Evolutionary conservation across 2,888 invertebrate genomes (phyloP), one percentile per base, ranked within the genome.

Genomic region (Tigriopus californicus): DNA sequence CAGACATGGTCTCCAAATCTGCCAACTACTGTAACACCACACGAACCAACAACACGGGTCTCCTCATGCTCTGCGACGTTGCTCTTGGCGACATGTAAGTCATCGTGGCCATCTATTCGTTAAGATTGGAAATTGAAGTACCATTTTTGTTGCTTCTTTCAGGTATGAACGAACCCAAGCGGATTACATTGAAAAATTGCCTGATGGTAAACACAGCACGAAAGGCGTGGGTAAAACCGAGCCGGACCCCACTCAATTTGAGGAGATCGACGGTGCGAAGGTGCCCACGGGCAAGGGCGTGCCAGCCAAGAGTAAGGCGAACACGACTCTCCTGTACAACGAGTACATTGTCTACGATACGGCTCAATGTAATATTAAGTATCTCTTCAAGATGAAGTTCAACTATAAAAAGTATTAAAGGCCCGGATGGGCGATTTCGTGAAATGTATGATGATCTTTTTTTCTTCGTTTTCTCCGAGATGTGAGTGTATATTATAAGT

Each of bases 1-100:
- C 95, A 11, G 97, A 98, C 71, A 95, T 95, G 92, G 94, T 95
- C 1, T 88, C 91, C 8, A 98, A 98, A 71, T 92, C 92, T 0
- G 95, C 95, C 10, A 95, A 95, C 73, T 97, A 95, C 72, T 97
- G 95, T 73, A 80, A 79, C 68, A 84, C 92, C 1, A 80, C 74
- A 64, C 74, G 74, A 12, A 67, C 69, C 22, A 81, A 80, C 69
- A 78, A 83, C 1, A 79, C 79, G n/a, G 97, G 94, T 33, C 71
- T 95, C 46, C 68, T 98, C 74, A 68, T 98, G 67, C 77, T 98
- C 0, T 94, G 92, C 69, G 97, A 98, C 69, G 95, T 91, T 3
- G 95, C 97, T 1, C 77, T 97, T 2, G 97, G 97, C 48, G 81
- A 87, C 62, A 90, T 85, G 88, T 84, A 73, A 77, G 82, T 77